Evolutionary conservation across 2,113 vertebrate species (phyloP).

Genomic region (Peromyscus polionotus): DNA sequence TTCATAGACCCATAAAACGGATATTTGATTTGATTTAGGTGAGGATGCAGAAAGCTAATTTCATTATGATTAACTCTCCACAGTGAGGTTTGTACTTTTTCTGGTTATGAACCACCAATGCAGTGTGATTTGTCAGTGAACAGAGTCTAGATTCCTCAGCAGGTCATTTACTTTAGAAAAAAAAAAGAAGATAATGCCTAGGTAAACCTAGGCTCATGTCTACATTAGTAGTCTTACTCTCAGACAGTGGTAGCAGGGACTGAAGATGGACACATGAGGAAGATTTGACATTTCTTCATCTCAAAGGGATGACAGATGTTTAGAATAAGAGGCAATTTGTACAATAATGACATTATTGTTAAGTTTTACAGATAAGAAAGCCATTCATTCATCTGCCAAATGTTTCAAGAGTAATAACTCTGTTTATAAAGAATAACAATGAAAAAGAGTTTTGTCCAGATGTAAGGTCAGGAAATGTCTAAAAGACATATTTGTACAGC

Average conservation of each 20-base stretch:
- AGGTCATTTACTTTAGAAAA: not conserved
- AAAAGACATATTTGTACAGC: not conserved
- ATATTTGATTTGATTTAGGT: slow-evolving; percentile 79
- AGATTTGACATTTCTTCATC: not conserved
- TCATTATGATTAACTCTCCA: slow-evolving; percentile 68
- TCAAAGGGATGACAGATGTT: not conserved
- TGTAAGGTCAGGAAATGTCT: not conserved
- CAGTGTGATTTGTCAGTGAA: not conserved
- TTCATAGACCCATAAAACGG: slow-evolving; percentile 47
- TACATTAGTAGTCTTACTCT: not conserved
- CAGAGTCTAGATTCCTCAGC: not conserved
- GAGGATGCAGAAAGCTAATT: slow-evolving; percentile 71
- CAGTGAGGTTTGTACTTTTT: slow-evolving; percentile 39
- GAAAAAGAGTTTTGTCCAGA: not conserved
- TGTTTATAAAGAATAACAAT: not conserved
- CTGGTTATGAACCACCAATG: slow-evolving; percentile 32
- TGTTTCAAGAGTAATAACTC: not conserved
- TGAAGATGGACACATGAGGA: not conserved
- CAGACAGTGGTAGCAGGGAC: not conserved
- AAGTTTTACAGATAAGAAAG: not conserved
- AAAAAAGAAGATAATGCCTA: not conserved
- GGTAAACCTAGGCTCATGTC: not conserved
- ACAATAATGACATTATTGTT: not conserved
- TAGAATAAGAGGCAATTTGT: not conserved
- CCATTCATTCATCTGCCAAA: not conserved